A percentile compares a stretch with the other conserved stretches of the same genome.
These are phyloP conservation scores for Lepidostoma basale DNA, from an alignment of 1,140 invertebrate genomes.

Conservation along the genomic window DNA sequence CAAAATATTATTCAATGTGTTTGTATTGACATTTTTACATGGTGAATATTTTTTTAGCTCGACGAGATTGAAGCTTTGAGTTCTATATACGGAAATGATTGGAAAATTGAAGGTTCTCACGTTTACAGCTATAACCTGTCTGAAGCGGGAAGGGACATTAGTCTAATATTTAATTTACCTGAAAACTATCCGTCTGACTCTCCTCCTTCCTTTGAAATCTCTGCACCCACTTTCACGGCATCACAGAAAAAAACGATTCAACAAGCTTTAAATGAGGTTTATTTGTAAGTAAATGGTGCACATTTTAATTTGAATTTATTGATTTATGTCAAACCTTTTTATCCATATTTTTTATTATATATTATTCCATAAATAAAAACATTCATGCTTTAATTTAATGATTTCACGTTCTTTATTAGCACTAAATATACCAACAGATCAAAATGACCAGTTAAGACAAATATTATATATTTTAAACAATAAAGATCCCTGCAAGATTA, in stretches of 20 bases:
- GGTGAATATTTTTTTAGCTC: conserved; percentile 51
- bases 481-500: no score
- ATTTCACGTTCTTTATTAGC: no score
- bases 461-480: no score
- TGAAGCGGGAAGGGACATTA: conserved; percentile 58
- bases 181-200: conserved; percentile 68
- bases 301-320: no score
- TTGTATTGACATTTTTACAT: no score
- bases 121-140: conserved; percentile 65
- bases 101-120: conserved; percentile 61
- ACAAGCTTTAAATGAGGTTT: conserved; percentile 67
- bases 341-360: no score
- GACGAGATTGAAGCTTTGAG: conserved; percentile 78
- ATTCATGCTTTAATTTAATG: no score
- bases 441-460: no score
- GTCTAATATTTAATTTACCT: conserved; percentile 66
- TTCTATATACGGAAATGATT: conserved; percentile 79
- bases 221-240: conserved; percentile 72
- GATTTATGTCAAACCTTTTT: no score
- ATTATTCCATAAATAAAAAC: no score
- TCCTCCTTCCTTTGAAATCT: conserved; percentile 74
- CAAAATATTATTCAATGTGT: no score
- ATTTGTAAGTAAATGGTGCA: conserved; percentile 65
- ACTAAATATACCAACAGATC: no score
- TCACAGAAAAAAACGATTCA: conserved; percentile 63